Evolutionary conservation across 2,888 invertebrate genomes (phyloP).

Genomic region (Brachypalpus laphriformis): DNA sequence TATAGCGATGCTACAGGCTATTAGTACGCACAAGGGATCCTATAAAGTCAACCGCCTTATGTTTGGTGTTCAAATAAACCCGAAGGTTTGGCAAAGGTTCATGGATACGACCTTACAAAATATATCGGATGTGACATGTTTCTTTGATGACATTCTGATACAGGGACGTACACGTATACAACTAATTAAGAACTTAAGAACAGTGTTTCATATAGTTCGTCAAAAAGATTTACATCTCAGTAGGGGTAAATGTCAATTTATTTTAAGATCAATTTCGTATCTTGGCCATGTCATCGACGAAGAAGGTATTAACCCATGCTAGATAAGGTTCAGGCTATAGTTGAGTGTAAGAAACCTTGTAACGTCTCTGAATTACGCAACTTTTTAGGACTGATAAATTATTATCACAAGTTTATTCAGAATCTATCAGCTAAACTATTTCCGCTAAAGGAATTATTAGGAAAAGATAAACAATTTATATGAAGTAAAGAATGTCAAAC

Average conservation of each 20-base stretch:
- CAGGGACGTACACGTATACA: background rate
- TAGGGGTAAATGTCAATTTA: constrained; percentile 8
- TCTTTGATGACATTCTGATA: constrained; percentile 38
- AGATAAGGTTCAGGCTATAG: constrained; percentile 76
- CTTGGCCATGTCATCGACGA: constrained; percentile 53
- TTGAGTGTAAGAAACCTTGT: constrained; percentile 73
- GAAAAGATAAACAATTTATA: constrained; percentile 66
- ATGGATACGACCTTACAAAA: background rate
- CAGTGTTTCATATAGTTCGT: constrained; percentile 10
- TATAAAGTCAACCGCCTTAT: constrained; percentile 2
- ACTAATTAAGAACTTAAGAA: constrained; percentile 35
- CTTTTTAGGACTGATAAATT: constrained; percentile 52
- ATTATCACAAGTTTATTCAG: constrained; percentile 61
- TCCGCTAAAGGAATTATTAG: constrained; percentile 56
- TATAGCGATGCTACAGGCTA: background rate
- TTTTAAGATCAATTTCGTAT: constrained; percentile 39
- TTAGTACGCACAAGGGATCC: background rate
- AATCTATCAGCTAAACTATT: constrained; percentile 57
- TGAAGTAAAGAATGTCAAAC: constrained; percentile 76
- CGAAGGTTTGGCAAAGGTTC: background rate
- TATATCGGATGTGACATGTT: constrained; percentile 9
- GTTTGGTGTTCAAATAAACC: background rate
- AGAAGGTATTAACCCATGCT: constrained; percentile 72
- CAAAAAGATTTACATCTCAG: constrained; percentile 9
- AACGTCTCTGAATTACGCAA: constrained; percentile 64